phyloP scores from a whole-genome alignment of 1,140 invertebrate genomes.

The Drosophila rhopaloa region DNA sequence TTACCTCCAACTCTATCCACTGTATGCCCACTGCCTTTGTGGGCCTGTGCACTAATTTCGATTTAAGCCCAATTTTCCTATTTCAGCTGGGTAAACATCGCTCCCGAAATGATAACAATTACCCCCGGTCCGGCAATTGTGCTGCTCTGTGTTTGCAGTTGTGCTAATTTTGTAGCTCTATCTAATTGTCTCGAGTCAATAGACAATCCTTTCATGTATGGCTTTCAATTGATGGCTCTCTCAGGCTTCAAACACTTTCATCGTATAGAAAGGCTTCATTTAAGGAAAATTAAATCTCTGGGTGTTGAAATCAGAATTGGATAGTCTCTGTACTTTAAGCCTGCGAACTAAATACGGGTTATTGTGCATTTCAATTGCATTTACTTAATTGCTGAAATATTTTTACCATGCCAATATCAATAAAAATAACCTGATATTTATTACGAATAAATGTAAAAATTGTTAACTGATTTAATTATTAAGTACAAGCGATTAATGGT shows the following conservation, averaged over 20 bases:
- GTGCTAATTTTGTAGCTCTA: constrained; percentile 57
- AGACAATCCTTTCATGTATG: constrained; percentile 23
- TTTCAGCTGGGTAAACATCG: constrained; percentile 62
- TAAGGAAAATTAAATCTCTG: background rate
- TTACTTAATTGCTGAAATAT: too few relatives aligned
- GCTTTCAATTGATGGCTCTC: constrained; percentile 19
- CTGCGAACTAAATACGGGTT: too few relatives aligned
- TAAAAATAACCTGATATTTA: too few relatives aligned
- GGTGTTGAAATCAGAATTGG: background rate
- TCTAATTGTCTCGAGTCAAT: constrained; percentile 57
- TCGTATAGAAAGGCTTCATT: background rate
- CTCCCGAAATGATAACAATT: constrained; percentile 61
- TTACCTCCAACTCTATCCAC: constrained; percentile 21
- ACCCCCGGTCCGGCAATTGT: constrained; percentile 4
- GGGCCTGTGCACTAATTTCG: constrained; percentile 40
- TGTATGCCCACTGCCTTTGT: constrained; percentile 6
- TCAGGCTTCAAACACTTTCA: constrained; percentile 5
- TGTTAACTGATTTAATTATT: too few relatives aligned
- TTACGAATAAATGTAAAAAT: too few relatives aligned
- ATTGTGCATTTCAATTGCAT: too few relatives aligned
- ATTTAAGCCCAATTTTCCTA: constrained; percentile 53
- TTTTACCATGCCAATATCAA: too few relatives aligned
- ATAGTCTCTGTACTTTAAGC: too few relatives aligned
- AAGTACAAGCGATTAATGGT: background rate
- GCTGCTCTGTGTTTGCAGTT: constrained; percentile 24